phyloP scores from a whole-genome alignment of 2,113 vertebrate genomes.

The Pseudorhombus dupliciocellatus region DNA sequence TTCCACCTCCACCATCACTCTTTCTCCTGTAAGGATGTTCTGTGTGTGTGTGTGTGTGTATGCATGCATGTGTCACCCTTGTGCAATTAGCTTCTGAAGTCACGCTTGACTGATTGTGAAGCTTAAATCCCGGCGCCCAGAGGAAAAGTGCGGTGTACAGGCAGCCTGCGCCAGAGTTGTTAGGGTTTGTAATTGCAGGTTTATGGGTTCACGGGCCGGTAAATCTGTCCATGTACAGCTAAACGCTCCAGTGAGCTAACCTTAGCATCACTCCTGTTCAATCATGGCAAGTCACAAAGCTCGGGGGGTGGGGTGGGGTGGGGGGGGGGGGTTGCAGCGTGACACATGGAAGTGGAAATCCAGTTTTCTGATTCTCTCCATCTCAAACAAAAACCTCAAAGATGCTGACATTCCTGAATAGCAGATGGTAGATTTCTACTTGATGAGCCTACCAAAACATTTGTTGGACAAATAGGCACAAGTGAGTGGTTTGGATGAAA shows the following conservation, averaged over 20 bases:
- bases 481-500: slow-evolving; percentile 60
- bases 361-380: not conserved
- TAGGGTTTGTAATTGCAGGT: slow-evolving; percentile 78
- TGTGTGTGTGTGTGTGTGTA: slow-evolving; percentile 20
- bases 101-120: slow-evolving; percentile 69
- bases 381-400: slow-evolving; percentile 25
- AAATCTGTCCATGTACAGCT: slow-evolving; percentile 73
- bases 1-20: slow-evolving; percentile 69
- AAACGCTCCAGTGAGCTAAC: slow-evolving; percentile 68
- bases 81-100: slow-evolving; percentile 78
- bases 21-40: slow-evolving; percentile 46
- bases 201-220: slow-evolving; percentile 72
- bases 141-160: slow-evolving; percentile 57
- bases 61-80: slow-evolving; percentile 58
- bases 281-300: slow-evolving; percentile 54
- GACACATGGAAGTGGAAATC: slow-evolving; percentile 4
- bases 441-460: slow-evolving; percentile 52
- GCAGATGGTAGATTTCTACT: slow-evolving; percentile 17
- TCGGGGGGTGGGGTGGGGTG: not conserved
- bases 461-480: slow-evolving; percentile 72
- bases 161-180: slow-evolving; percentile 64
- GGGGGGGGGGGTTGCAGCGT: slow-evolving; percentile 8
- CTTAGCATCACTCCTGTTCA: slow-evolving; percentile 56
- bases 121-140: slow-evolving; percentile 69
- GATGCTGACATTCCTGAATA: slow-evolving; percentile 22